Base-by-base conservation (phyloP, 2,888 invertebrate genomes). In the Morpho achilles region DNA sequence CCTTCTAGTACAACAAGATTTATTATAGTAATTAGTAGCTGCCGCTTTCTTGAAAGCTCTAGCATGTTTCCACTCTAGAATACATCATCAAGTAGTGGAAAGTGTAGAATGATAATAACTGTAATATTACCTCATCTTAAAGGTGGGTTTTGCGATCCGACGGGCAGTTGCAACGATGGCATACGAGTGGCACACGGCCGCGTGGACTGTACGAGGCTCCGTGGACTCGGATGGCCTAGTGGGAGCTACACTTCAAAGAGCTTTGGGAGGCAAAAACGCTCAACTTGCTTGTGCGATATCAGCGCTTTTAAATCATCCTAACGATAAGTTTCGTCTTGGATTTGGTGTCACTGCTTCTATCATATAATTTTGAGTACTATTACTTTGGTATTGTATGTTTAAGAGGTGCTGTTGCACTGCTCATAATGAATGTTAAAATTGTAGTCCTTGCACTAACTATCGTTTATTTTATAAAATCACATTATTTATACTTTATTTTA, bases 291-390 rank as follows among this genome's bases (percentile, higher is more conserved):
- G 87, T 59, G 82, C 87, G 47, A 69, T 91, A 50, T 89, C 91
- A 2, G 89, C 88, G 0, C 79, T 91, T 0, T 82, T 89, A 53
- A 91, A 91, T 66, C 90, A 90, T 53, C 87, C 87, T n/a, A 91
- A 91, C 63, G 77, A 90, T 64, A 91, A 90, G 70, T 91, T 91
- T 66, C 72, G 87, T 43, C 82, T 91, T 0, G 91, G 91, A 0
- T 88, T 90, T 58, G 84, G 86, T 3, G 65, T 89, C 49, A 89
- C 82, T 7, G 90, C 87, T 16, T 74, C 83, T 55, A 82, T 87
- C 55, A 67, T 81, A 55, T 84, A 76, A 63, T 48, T 48, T 52
- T 9, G 8, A 2, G 8, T 16, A 8, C 32, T 32, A 40, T 50
- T 9, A n/a, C n/a, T n/a, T n/a, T n/a, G n/a, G n/a, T n/a, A n/a